These are phyloP conservation scores for Hipposideros larvatus DNA, from an alignment of 2,797 vertebrate genomes.

Conservation along the genomic window DNA sequence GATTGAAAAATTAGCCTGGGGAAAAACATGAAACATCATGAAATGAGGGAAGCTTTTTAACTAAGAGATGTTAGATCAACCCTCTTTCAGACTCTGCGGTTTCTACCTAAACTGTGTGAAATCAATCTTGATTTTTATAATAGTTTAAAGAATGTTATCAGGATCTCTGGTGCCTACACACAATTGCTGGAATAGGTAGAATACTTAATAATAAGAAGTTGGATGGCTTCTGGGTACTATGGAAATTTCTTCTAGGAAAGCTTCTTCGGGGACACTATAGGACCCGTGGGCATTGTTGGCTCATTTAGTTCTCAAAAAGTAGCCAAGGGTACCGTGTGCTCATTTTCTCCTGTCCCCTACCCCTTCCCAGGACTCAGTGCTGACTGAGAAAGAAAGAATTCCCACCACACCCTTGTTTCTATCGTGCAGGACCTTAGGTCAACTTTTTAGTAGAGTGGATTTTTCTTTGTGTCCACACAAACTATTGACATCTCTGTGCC, in stretches of 20 bases:
- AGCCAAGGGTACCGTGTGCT: background rate
- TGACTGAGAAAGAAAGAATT: background rate
- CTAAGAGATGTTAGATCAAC: background rate
- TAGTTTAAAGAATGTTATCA: conserved; percentile 22
- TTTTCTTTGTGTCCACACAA: conserved; percentile 5
- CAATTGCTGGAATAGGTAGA: background rate
- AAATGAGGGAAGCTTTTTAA: background rate
- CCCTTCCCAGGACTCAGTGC: background rate
- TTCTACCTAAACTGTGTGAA: background rate
- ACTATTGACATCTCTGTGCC: background rate
- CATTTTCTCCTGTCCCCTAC: background rate
- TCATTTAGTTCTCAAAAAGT: conserved; percentile 9
- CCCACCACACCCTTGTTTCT: background rate
- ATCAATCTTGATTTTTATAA: conserved; percentile 44
- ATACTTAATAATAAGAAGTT: conserved; percentile 2
- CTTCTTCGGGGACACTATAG: background rate
- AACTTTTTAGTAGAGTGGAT: background rate
- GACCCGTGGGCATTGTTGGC: background rate
- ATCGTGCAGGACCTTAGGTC: background rate
- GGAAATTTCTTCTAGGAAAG: conserved; percentile 28
- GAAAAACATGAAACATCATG: background rate
- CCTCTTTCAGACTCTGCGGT: background rate
- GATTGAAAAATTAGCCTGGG: conserved; percentile 40
- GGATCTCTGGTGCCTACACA: background rate
- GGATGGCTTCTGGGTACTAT: background rate